phyloP scores from a whole-genome alignment of 2,113 vertebrate genomes.

The Mobula hypostoma region DNA sequence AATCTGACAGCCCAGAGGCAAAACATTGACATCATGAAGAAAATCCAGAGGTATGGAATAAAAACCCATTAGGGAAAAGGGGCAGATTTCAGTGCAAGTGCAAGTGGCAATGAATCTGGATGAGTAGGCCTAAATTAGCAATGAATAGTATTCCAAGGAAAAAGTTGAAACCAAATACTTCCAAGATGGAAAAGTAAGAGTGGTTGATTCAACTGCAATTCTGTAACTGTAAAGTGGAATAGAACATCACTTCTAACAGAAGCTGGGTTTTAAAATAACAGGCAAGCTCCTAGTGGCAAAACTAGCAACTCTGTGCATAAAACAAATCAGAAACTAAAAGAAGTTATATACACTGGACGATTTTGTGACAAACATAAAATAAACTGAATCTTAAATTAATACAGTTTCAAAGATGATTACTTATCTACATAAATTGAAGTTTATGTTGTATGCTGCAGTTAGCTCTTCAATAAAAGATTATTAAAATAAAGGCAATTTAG shows the following conservation, averaged over 20 bases:
- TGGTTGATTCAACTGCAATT: background rate
- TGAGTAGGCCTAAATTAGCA: background rate
- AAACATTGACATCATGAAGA: background rate
- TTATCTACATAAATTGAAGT: background rate
- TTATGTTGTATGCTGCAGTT: no score
- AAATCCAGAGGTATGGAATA: background rate
- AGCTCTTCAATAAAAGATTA: background rate
- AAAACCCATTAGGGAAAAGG: background rate
- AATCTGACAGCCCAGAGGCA: background rate
- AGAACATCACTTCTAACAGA: background rate
- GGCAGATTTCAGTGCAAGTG: background rate
- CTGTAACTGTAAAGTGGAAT: background rate
- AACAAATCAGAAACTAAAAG: no score
- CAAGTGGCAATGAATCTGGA: background rate
- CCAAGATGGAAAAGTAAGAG: background rate
- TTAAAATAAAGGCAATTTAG: background rate
- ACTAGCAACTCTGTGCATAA: background rate
- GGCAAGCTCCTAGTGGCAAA: background rate
- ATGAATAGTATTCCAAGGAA: background rate
- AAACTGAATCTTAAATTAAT: background rate
- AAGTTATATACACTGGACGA: background rate
- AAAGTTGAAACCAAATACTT: background rate
- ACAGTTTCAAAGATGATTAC: background rate
- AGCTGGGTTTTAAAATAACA: background rate
- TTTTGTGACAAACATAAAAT: background rate